Evolutionary conservation across 2,797 vertebrate species (phyloP).

Genomic region (Steatocranus sp.): DNA sequence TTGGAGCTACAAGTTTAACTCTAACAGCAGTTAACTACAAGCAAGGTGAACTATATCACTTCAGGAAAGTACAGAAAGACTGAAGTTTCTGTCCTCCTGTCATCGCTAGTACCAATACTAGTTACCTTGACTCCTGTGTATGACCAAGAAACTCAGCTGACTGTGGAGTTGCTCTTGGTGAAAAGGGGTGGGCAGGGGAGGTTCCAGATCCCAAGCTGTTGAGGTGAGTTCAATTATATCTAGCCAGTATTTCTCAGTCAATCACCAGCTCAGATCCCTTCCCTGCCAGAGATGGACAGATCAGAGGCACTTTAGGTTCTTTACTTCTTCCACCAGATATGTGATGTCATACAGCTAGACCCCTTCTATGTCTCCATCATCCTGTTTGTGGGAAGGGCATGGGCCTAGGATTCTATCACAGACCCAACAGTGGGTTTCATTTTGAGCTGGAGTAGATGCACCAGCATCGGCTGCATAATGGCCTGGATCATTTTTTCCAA

Average conservation of each 20-base stretch:
- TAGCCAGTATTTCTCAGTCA: neutral
- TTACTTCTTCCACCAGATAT: neutral
- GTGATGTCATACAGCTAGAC: neutral
- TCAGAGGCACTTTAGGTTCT: neutral
- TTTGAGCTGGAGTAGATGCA: constrained; percentile 89
- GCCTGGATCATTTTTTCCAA: constrained; percentile 75
- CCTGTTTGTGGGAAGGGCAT: constrained; percentile 87
- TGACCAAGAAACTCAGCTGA: neutral
- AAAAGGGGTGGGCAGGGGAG: neutral
- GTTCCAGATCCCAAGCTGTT: neutral
- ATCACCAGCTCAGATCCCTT: neutral
- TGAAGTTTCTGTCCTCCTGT: neutral
- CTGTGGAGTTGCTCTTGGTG: neutral
- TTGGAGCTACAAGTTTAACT: neutral
- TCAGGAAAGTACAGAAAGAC: neutral
- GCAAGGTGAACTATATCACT: neutral
- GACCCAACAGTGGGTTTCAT: constrained; percentile 92
- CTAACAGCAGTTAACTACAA: neutral
- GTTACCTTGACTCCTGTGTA: neutral
- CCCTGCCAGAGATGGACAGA: neutral
- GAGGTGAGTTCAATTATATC: neutral
- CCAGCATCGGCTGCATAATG: constrained; percentile 84
- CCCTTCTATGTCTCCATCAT: constrained; percentile 90
- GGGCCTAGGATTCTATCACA: constrained; percentile 83
- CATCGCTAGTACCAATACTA: neutral